Base-by-base conservation (phyloP, 37 sponge, comb jelly and placozoan species). In the Cliona cf. orientalis region DNA sequence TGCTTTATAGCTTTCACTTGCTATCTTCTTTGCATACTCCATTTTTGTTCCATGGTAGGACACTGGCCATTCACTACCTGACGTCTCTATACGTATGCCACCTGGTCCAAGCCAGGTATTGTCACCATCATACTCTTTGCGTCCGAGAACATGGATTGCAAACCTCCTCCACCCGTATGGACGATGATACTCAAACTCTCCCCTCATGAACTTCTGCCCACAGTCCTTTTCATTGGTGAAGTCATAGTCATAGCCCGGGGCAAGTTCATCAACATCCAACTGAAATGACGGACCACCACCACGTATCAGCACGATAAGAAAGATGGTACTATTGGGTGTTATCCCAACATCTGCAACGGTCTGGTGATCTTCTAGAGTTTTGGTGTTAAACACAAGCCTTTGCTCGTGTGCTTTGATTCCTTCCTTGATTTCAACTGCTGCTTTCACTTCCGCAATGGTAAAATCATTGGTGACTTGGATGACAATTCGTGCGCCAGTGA, bases 81-180 rank as follows among this genome's bases (percentile, higher is more conserved):
- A 37, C 11, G 69, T 61, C 0, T 85, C 43, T 4, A 78, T 69
- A 6, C 85, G 59, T 33, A 77, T 85, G 26, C 85, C 85, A 42
- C 53, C 57, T 9, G 55, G 58, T 2, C 85, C 85, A 35, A 85
- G 78, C 85, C 85, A 85, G 25, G 25, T 14, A 60, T 85, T 49
- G 25, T 58, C 70, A 1, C 81, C 81, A n/a, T n/a, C n/a, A n/a
- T n/a, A n/a, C 17, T 57, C 71, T n/a, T 46, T 56, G 36, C 44
- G 22, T 21, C 64, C 61, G 3, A 76, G n/a, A 0, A 85, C 85
- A 33, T 85, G 67, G 12, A 85, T 35, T 0, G 85, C 85, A 45
- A 40, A 66, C 32, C 85, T 33, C 9, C 46, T 29, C 85, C 85
- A 85, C 29, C 85, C 85, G 32, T 75, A 85, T 1, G 85, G 85